A percentile compares a stretch with the other conserved stretches of the same genome.
Evolutionary conservation across 2,797 vertebrate species (phyloP).

Genomic region (Coreius guichenoti): DNA sequence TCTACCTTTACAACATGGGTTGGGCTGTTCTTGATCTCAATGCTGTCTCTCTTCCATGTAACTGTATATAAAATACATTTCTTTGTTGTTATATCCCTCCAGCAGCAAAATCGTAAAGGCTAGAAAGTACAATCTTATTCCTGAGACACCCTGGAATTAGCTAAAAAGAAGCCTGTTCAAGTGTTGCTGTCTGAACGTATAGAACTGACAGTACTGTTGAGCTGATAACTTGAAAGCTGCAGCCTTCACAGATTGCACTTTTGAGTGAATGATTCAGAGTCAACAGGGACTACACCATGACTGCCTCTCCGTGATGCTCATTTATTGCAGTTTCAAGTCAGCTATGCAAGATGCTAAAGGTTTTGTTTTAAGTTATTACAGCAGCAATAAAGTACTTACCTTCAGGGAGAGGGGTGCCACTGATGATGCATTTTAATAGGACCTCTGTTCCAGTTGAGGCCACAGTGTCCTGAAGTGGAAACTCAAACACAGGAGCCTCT

Average conservation of each 20-base stretch:
- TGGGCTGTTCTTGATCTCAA: constrained; percentile 71
- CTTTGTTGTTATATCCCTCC: not conserved
- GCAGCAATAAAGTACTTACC: constrained; percentile 74
- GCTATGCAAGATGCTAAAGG: not conserved
- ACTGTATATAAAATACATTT: constrained; percentile 74
- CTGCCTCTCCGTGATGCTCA: not conserved
- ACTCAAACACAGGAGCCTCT: constrained; percentile 94
- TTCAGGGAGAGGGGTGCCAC: constrained; percentile 89
- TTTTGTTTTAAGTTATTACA: not conserved
- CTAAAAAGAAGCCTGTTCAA: not conserved
- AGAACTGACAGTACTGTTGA: not conserved
- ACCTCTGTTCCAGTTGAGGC: constrained; percentile 85
- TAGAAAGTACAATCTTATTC: not conserved
- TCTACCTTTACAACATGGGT: constrained; percentile 87
- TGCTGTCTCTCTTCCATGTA: constrained; percentile 87
- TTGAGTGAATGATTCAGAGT: constrained; percentile 4
- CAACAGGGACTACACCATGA: constrained; percentile 3
- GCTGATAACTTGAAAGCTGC: not conserved
- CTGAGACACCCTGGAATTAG: not conserved
- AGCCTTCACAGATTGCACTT: not conserved
- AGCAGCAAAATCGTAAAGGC: not conserved
- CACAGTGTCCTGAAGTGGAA: constrained; percentile 85
- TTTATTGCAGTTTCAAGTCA: constrained; percentile 2
- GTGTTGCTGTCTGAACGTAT: not conserved
- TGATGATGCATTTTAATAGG: constrained; percentile 90